Base-by-base conservation (phyloP, 2,888 invertebrate species). In the Subacronicta megacephala region DNA sequence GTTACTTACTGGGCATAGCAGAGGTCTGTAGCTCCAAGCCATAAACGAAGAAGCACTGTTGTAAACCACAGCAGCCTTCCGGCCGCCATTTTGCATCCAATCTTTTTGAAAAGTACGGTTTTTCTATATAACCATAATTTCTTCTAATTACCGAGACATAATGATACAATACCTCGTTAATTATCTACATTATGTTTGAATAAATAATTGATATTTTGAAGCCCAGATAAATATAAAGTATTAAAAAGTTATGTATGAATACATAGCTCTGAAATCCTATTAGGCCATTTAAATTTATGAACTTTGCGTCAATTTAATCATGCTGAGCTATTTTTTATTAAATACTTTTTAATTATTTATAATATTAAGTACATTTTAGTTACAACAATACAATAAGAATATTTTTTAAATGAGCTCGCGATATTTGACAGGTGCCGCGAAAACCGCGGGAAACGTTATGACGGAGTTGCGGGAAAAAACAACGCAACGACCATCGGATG, bases 1-100 rank as follows among this genome's bases (percentile, higher is more conserved):
- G 5, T 52, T 59, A 92, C 94, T 93, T 85, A 94, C 94, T 94
- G 94, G 53, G 94, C 93, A 75, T 93, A 93, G 69, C 94, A 94
- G 6, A 94, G 78, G 61, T 94, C 94, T 1, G 94, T 89, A 10
- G 94, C 93, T 35, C 90, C 90, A 15, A 94, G 81, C 90, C 93
- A 92, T 0, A 94, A 80, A 15, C 90, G 84, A 26, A 93, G 80
- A 36, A 92, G 81, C 45, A 87, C 89, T 17, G 90, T 92, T 6
- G 87, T 83, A 42, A 90, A 42, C 90, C 94, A 93, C 45, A 94
- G 65, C 7, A 91, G 75, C 54, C 75, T 88, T 44, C 84, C 85
- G 12, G 90, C 91, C 17, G 87, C 91, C 93, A 93, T 93, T 64
- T 81, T 81, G 42, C 41, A 46, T 43, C 35, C 20, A 26, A 44